These are phyloP conservation scores for Eulemur rubriventer DNA, from an alignment of 2,797 vertebrate species.

Conservation along the genomic window DNA sequence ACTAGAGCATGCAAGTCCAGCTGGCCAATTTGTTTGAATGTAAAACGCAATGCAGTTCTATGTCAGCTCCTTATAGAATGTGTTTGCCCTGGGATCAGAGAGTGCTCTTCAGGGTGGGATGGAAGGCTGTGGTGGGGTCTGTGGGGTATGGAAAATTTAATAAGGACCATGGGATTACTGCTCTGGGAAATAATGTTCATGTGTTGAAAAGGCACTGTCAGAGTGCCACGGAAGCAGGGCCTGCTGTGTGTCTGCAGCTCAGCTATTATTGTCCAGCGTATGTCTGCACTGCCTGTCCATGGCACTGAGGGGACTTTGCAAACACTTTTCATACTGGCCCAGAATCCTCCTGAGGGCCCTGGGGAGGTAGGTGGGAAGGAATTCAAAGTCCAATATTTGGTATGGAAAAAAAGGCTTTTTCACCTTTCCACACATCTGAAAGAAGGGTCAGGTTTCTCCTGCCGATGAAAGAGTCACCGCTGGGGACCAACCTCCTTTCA, in stretches of 20 bases:
- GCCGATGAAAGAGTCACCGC: conserved; percentile 58
- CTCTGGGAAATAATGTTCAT: conserved; percentile 43
- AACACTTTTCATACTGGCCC: conserved; percentile 26
- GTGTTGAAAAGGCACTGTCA: conserved; percentile 40
- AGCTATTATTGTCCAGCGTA: background rate
- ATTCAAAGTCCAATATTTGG: conserved; percentile 37
- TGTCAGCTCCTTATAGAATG: conserved; percentile 71
- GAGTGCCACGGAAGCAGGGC: background rate
- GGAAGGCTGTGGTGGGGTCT: conserved; percentile 51
- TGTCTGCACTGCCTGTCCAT: background rate
- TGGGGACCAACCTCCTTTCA: conserved; percentile 35
- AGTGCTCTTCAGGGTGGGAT: conserved; percentile 67
- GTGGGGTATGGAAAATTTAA: conserved; percentile 70
- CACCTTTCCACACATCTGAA: conserved; percentile 65
- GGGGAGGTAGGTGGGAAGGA: conserved; percentile 34
- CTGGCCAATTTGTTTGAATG: conserved; percentile 49
- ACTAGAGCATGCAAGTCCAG: conserved; percentile 42
- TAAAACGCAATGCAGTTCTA: background rate
- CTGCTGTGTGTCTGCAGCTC: conserved; percentile 57
- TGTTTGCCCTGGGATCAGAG: background rate
- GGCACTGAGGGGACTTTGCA: background rate
- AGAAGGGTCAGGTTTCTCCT: conserved; percentile 65
- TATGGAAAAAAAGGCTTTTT: background rate
- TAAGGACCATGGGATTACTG: conserved; percentile 43
- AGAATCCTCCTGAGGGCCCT: conserved; percentile 14